Evolutionary conservation across 2,113 vertebrate species (phyloP).

Genomic region (Microcebus jonahi): DNA sequence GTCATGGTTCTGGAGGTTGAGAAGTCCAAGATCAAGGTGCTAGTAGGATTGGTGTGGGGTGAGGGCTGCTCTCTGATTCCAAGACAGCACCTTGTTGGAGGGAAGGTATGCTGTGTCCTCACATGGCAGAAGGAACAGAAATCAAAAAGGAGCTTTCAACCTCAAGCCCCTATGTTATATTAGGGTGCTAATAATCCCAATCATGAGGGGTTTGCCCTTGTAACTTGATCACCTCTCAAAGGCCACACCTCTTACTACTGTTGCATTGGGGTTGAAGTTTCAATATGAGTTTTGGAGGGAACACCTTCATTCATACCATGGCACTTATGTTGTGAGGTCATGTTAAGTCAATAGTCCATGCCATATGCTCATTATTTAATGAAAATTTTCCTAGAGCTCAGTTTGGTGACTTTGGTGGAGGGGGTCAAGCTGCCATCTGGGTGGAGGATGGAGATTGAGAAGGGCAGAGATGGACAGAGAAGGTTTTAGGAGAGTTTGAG

Average conservation of each 20-base stretch:
- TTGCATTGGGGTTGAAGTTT: neutral
- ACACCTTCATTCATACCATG: neutral
- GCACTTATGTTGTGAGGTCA: neutral
- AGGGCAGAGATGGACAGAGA: neutral
- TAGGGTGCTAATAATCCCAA: neutral
- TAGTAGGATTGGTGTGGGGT: too few relatives aligned
- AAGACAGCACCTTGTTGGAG: neutral
- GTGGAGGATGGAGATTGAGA: neutral
- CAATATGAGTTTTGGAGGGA: neutral
- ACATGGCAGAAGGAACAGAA: neutral
- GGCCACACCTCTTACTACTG: neutral
- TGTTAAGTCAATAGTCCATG: neutral
- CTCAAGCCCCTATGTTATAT: neutral
- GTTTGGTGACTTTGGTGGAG: neutral
- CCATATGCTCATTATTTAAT: neutral
- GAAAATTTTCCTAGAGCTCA: neutral
- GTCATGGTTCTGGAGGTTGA: neutral
- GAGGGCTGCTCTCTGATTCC: neutral
- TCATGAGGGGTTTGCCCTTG: neutral
- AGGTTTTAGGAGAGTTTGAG: neutral
- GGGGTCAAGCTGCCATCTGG: neutral
- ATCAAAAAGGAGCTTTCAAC: neutral
- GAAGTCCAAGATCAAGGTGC: neutral
- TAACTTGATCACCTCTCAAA: too few relatives aligned
- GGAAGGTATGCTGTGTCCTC: neutral